Conservation (phyloP, 2,888 invertebrate species). For the Eristalis pertinax region DNA sequence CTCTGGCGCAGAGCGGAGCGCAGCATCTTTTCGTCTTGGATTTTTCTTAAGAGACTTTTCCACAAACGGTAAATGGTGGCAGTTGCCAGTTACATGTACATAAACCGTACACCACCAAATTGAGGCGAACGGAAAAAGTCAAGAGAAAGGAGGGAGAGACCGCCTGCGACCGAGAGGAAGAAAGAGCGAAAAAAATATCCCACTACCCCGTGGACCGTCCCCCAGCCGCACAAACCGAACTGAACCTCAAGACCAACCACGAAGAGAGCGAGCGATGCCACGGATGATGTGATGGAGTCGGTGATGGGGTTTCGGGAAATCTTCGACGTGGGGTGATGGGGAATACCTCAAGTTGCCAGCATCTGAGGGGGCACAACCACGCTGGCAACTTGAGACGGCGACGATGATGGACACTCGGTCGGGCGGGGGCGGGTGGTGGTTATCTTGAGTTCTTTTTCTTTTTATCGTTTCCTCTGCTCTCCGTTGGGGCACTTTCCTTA, state of each 20-base stretch:
- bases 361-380: constrained; percentile 28
- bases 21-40: constrained; percentile 41
- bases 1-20: background rate
- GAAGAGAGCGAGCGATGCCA: constrained; percentile 42
- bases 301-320: constrained; percentile 52
- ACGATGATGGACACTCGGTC: background rate
- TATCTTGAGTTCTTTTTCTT: constrained; percentile 49
- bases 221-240: background rate
- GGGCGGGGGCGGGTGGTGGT: constrained; percentile 7
- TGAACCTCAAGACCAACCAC: constrained; percentile 54
- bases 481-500: background rate
- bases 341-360: constrained; percentile 65
- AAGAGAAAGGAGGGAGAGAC: constrained; percentile 28
- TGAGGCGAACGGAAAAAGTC: constrained; percentile 53
- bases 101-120: constrained; percentile 64
- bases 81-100: constrained; percentile 55
- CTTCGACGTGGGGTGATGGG: constrained; percentile 50
- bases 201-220: background rate
- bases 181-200: constrained; percentile 30
- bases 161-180: constrained; percentile 23
- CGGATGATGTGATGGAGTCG: constrained; percentile 32
- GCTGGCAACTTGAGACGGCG: constrained; percentile 15
- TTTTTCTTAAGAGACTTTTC: constrained; percentile 73
- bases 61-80: constrained; percentile 71
- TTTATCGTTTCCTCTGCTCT: background rate